Base-by-base conservation (phyloP, 2,888 invertebrate species). In the Eupsilia transversa region DNA sequence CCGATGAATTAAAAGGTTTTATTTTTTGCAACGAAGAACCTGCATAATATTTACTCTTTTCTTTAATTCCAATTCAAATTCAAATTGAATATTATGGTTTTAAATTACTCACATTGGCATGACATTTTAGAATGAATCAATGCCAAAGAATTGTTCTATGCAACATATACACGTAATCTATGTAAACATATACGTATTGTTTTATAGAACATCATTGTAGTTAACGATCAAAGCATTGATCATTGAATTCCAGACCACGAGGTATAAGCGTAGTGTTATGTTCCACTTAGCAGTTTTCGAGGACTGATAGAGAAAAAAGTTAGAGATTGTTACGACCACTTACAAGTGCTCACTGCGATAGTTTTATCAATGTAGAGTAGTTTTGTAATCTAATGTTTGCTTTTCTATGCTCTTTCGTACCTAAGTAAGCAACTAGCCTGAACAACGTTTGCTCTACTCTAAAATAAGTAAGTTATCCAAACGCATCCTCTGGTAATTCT, bases 351-450 rank as follows among this genome's bases (percentile, higher is more conserved):
- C 6, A 59, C 43, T 60, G 23, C 43, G 27, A 27, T 7, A 9
- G 43, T 33, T 74, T 79, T 69, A 74, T 72, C 68, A 69, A 54
- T 59, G 60, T 59, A 12, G 35, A 74, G 52, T 66, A 60, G 61
- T 74, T 66, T 60, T 65, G 63, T 64, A 43, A 67, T 68, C 57
- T 59, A n/a, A 10, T 67, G 14, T 57, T 57, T 74, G 14, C 14
- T 64, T 30, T 54, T 23, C 7, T 59, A 56, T n/a, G 5, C n/a
- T 59, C 20, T 43, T 30, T 72, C 27, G 35, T 59, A 33, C 17
- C 27, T 23, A 59, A 38, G 20, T 35, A 52, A 49, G 35, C 12
- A 49, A 68, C 23, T 46, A 23, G n/a, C 12, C 6, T 20, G 20
- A 41, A 49, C 10, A n/a, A 33, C 1, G 7, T 49, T 41, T 20